phyloP scores from a whole-genome alignment of 2,113 vertebrate species.

The Silurus glanis region DNA sequence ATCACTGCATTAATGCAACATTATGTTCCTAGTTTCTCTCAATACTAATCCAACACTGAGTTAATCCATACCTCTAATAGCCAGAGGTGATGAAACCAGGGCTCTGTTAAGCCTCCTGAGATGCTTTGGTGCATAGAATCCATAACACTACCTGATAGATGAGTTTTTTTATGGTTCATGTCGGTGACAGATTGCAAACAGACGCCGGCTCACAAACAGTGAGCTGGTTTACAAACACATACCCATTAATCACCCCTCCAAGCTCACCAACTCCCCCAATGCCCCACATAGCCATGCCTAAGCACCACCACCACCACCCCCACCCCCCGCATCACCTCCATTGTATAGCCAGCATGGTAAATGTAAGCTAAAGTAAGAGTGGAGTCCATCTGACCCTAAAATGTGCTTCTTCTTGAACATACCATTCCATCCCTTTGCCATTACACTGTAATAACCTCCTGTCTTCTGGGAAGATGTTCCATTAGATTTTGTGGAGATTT shows the following conservation, averaged over 20 bases:
- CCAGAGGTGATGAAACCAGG: neutral
- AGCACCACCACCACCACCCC: too few species aligned
- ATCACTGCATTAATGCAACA: neutral
- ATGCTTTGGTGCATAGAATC: neutral
- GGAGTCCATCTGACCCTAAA: too few species aligned
- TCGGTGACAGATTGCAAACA: neutral
- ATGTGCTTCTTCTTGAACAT: too few species aligned
- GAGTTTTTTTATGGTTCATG: neutral
- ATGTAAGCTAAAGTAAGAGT: too few species aligned
- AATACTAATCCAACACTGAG: neutral
- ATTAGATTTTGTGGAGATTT: too few species aligned
- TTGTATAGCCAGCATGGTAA: too few species aligned
- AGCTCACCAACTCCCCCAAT: too few species aligned
- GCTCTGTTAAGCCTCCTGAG: neutral
- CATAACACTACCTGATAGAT: neutral
- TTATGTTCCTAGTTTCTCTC: neutral
- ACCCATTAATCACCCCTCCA: neutral
- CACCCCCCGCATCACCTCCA: too few species aligned
- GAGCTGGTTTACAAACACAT: neutral
- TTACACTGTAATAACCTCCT: too few species aligned
- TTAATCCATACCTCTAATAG: neutral
- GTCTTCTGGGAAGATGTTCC: too few species aligned
- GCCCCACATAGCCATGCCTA: neutral
- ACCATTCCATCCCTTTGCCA: too few species aligned
- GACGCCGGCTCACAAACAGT: neutral